Conservation (phyloP, 2,888 invertebrate genomes). For the Cantharis lateralis region DNA sequence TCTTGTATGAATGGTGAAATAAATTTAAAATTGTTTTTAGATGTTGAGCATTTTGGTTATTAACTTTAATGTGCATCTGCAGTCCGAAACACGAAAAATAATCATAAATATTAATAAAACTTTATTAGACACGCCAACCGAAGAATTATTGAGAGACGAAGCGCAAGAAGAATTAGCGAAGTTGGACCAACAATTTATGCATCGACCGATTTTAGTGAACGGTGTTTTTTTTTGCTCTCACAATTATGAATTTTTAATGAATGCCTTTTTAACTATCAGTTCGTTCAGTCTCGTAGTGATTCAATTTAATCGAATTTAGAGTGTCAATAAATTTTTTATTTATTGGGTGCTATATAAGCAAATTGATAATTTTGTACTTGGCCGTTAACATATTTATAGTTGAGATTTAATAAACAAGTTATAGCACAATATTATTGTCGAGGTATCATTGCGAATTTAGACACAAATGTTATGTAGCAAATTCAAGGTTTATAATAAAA, state of each 20-base stretch:
- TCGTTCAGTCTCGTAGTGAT: conserved; percentile 15
- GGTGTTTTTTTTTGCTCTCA: background rate
- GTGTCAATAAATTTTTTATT: background rate
- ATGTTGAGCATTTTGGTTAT: background rate
- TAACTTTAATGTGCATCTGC: background rate
- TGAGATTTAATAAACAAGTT: background rate
- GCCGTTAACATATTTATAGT: background rate
- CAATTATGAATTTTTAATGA: conserved; percentile 1
- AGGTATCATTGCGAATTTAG: background rate
- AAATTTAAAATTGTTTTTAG: background rate
- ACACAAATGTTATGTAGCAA: background rate
- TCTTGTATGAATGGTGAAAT: no score
- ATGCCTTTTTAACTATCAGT: conserved; percentile 10
- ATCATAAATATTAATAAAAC: conserved; percentile 8
- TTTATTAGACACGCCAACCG: conserved; percentile 14
- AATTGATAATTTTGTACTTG: background rate
- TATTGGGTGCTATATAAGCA: background rate
- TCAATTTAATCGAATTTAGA: conserved; percentile 21
- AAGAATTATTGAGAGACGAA: conserved; percentile 18
- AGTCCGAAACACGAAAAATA: background rate
- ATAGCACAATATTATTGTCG: background rate
- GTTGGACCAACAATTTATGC: conserved; percentile 16
- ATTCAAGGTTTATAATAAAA: background rate
- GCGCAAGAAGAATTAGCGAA: conserved; percentile 12
- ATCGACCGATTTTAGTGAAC: conserved; percentile 5